phyloP scores from a whole-genome alignment of 1,140 invertebrate species.

The Lepidurus couesii region DNA sequence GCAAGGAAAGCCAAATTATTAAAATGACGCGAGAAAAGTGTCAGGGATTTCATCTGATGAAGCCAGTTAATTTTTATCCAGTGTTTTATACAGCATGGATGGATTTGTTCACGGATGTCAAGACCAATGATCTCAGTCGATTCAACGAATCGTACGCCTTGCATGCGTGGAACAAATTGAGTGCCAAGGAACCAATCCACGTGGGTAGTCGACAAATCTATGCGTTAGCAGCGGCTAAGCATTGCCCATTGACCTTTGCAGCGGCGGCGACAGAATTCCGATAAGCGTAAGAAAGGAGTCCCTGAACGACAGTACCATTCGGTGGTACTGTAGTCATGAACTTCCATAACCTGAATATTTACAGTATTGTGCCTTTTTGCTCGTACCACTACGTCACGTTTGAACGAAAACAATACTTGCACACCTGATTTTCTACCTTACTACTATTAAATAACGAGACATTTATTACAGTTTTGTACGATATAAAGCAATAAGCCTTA shows the following conservation, averaged over 20 bases:
- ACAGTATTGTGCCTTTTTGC: too few relatives aligned
- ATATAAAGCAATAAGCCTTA: too few relatives aligned
- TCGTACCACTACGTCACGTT: too few relatives aligned
- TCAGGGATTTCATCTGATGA: constrained; percentile 1
- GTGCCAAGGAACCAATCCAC: background rate
- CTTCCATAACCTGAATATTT: too few relatives aligned
- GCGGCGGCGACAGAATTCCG: constrained; percentile 23
- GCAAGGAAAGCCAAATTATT: background rate
- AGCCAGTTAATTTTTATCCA: constrained; percentile 17
- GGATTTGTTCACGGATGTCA: background rate
- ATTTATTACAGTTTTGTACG: too few relatives aligned
- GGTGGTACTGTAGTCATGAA: too few relatives aligned
- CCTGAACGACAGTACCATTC: too few relatives aligned
- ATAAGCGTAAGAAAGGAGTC: background rate
- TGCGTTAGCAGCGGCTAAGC: constrained; percentile 5
- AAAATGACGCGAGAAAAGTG: background rate
- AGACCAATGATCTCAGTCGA: background rate
- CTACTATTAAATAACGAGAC: too few relatives aligned
- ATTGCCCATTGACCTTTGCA: constrained; percentile 25
- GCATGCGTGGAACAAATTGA: constrained; percentile 29
- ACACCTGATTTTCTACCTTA: too few relatives aligned
- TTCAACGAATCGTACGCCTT: constrained; percentile 20
- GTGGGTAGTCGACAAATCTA: constrained; percentile 23
- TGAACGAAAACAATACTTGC: too few relatives aligned
- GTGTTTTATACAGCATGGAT: constrained; percentile 13